phyloP scores from a whole-genome alignment of 1,140 invertebrate genomes.

The Melipona quadrifasciata region DNA sequence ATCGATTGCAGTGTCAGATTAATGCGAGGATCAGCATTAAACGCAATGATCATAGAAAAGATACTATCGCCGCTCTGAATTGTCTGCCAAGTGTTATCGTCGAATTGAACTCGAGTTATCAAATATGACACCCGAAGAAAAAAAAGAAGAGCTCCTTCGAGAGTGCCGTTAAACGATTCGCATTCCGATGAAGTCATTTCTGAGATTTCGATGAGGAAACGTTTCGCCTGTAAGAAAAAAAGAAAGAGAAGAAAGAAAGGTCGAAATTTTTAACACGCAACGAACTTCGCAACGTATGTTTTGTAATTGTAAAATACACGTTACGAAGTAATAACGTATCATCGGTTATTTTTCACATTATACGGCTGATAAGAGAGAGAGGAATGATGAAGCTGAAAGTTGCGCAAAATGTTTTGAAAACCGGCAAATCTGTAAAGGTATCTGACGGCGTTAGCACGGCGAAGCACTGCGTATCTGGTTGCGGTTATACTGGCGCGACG shows the following conservation, averaged over 20 bases:
- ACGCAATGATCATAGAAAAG: not conserved
- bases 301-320: not conserved
- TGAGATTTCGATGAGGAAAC: not conserved
- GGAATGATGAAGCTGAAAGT: conserved; percentile 32
- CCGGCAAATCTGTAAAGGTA: not conserved
- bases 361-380: too few relatives aligned
- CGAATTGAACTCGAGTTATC: not conserved
- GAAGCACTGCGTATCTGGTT: not conserved
- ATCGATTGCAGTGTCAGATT: too few relatives aligned
- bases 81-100: not conserved
- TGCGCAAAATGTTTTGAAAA: conserved; percentile 11
- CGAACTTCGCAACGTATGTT: not conserved
- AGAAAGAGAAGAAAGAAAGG: not conserved
- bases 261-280: conserved; percentile 19
- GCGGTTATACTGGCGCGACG: not conserved
- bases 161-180: too few relatives aligned
- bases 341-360: not conserved
- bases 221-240: not conserved
- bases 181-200: conserved; percentile 13
- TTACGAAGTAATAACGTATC: not conserved
- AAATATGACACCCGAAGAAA: not conserved
- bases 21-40: not conserved
- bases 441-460: not conserved
- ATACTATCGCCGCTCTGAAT: not conserved
- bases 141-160: not conserved